Percentiles rank a stretch among this genome's conserved stretches.
Conservation (phyloP, 53 echinoderm and acorn worm species). For the Patiria pectinifera region DNA sequence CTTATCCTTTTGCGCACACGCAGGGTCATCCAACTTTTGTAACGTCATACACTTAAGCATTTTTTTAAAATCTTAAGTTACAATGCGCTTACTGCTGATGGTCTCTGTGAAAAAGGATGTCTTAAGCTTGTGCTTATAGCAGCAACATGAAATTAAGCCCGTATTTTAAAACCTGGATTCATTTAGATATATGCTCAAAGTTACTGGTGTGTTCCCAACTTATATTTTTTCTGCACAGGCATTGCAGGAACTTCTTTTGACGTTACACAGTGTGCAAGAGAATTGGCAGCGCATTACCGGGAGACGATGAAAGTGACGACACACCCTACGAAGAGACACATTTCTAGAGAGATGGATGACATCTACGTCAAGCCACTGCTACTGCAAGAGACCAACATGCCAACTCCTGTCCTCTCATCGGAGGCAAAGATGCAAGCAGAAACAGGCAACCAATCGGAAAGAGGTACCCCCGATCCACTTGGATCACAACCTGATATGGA, state of each 20-base stretch:
- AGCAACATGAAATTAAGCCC: too few relatives aligned
- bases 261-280: background rate
- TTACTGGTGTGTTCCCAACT: too few relatives aligned
- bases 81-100: too few relatives aligned
- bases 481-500: background rate
- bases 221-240: too few relatives aligned
- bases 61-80: too few relatives aligned
- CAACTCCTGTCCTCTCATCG: background rate
- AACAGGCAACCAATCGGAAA: background rate
- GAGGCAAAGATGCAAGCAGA: background rate
- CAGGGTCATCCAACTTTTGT: too few relatives aligned
- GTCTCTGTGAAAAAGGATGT: too few relatives aligned
- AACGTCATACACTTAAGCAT: too few relatives aligned
- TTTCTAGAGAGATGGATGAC: slow-evolving; percentile 2
- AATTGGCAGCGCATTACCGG: slow-evolving; percentile 15
- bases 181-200: too few relatives aligned
- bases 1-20: too few relatives aligned
- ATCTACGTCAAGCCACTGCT: slow-evolving; percentile 22
- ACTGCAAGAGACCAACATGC: slow-evolving; percentile 17
- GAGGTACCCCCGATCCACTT: background rate
- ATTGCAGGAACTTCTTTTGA: background rate
- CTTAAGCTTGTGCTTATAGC: too few relatives aligned
- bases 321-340: background rate
- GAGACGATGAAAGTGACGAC: slow-evolving; percentile 25
- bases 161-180: too few relatives aligned